Evolutionary conservation across 2,888 invertebrate genomes (phyloP), one percentile per base, ranked within the genome.

Genomic region (Hydriomena furcata): DNA sequence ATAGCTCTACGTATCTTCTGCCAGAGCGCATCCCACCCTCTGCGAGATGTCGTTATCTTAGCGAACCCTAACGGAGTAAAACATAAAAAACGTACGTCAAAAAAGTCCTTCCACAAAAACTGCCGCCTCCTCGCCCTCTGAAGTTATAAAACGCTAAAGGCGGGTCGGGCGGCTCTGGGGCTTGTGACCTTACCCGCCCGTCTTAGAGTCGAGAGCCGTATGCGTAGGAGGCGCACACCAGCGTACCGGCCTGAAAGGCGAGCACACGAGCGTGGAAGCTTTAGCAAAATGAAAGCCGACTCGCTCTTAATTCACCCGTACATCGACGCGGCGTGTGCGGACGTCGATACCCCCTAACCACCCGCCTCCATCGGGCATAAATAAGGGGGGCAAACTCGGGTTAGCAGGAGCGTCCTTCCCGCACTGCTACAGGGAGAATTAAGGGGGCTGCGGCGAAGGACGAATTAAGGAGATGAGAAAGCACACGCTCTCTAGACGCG

Each of bases 381-480:
- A 89, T 88, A 89, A 88, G 84, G 86, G 86, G 76, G 85, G 79
- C 68, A 65, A 80, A 82, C 86, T 82, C 84, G 84, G 84, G 82
- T 87, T 86, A 88, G 84, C 84, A 81, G 85, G 88, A 84, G 79
- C 79, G 73, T 73, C 79, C 84, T 67, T 82, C 81, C 48, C 79
- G 73, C 80, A 74, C 70, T 71, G 79, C 77, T 77, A 78, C 77
- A 74, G 83, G 84, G 84, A 80, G 85, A 82, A 81, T 77, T 75
- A 77, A 82, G 89, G 88, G 88, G 88, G 88, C 76, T 88, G 88
- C 78, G 87, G 87, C 88, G 90, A 89, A 89, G 90, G 90, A 89
- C 90, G 87, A 90, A 88, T 88, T 90, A 89, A 90, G 90, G 89
- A 90, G 90, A 89, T 88, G 88, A 88, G 88, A 88, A 87, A 89